Percentiles rank a stretch among this genome's conserved stretches.
Conservation (phyloP, 2,113 vertebrate genomes). For the Haemorhous mexicanus region DNA sequence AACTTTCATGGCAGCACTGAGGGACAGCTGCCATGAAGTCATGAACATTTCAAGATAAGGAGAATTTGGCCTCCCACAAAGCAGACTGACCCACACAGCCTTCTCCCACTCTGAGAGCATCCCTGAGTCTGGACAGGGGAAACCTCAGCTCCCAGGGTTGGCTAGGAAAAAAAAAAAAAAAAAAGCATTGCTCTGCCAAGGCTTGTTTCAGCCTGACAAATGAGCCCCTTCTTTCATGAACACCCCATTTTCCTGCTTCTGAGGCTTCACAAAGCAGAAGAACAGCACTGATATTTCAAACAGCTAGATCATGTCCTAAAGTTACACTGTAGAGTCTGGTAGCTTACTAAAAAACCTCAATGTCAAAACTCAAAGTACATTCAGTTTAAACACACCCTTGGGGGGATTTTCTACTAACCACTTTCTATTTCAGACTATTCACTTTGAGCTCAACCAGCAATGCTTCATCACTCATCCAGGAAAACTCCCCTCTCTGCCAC, state of each 20-base stretch:
- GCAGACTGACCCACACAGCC: background rate
- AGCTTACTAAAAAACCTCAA: slow-evolving; percentile 38
- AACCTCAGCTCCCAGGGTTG: background rate
- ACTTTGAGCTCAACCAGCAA: slow-evolving; percentile 42
- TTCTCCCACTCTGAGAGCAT: background rate
- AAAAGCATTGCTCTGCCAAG: background rate
- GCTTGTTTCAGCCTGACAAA: background rate
- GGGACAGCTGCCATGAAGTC: background rate
- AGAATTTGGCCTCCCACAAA: background rate
- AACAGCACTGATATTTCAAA: background rate
- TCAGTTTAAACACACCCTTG: slow-evolving; percentile 47
- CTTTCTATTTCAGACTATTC: slow-evolving; percentile 65
- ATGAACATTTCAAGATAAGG: background rate
- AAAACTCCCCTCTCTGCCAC: slow-evolving; percentile 27
- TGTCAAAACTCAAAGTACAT: slow-evolving; percentile 56
- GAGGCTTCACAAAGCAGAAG: background rate
- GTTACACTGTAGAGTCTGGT: background rate
- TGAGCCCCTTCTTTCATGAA: background rate
- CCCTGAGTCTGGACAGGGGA: background rate
- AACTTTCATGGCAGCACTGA: background rate
- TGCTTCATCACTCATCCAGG: slow-evolving; percentile 20
- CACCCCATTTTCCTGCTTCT: background rate
- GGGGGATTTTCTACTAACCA: slow-evolving; percentile 51
- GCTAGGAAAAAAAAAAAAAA: background rate
- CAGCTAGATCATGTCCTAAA: background rate